A percentile compares a stretch with the other conserved stretches of the same genome.
Evolutionary conservation across 2,113 vertebrate genomes (phyloP).

Genomic region (Siniperca chuatsi): DNA sequence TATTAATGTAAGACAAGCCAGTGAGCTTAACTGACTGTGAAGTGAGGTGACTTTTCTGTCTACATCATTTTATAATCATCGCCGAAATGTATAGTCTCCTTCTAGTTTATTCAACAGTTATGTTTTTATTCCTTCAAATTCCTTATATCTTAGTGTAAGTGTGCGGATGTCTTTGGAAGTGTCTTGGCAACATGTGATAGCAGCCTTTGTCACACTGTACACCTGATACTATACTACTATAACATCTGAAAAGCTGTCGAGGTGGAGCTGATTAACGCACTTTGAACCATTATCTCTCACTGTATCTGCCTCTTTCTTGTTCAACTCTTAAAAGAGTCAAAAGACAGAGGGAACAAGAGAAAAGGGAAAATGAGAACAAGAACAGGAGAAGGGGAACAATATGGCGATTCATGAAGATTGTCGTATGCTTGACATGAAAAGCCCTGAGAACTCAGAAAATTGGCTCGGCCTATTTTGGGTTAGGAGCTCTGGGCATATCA

Average conservation of each 20-base stretch:
- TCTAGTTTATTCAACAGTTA: neutral
- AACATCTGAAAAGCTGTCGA: conserved; percentile 34
- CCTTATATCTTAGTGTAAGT: neutral
- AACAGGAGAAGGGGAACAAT: conserved; percentile 29
- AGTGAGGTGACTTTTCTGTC: no score
- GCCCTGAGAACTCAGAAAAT: conserved; percentile 60
- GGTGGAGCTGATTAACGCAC: conserved; percentile 27
- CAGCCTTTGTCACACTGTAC: conserved; percentile 29
- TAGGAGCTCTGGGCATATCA: conserved; percentile 73
- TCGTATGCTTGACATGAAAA: conserved; percentile 64
- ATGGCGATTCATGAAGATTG: conserved; percentile 40
- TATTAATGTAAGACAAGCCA: neutral
- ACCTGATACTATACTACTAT: conserved; percentile 27
- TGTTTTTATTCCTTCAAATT: neutral
- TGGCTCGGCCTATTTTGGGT: conserved; percentile 63
- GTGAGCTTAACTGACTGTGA: neutral
- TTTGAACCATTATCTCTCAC: conserved; percentile 41
- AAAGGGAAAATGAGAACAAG: conserved; percentile 22
- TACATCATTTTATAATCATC: neutral
- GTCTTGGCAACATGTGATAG: neutral
- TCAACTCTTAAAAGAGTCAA: conserved; percentile 8
- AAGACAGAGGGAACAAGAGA: conserved; percentile 15
- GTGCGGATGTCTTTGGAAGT: neutral
- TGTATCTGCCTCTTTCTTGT: conserved; percentile 12
- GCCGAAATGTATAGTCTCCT: neutral